Evolutionary conservation across 2,888 invertebrate species (phyloP), one percentile per base, ranked within the genome.

Genomic region (Belgica antarctica): DNA sequence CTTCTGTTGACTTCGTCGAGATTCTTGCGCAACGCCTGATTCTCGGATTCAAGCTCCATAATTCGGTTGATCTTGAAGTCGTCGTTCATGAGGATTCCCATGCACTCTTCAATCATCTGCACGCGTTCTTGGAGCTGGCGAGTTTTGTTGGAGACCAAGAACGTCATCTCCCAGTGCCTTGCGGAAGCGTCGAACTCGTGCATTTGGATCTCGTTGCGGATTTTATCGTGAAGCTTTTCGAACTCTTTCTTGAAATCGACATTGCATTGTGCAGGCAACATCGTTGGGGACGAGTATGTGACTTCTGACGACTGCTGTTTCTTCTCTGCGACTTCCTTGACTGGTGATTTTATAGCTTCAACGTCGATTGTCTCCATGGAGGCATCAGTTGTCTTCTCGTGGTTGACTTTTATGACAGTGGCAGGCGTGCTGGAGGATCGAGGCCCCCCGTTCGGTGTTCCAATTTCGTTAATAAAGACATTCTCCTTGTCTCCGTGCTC

Each of bases 21-120:
- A 22, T 57, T 28, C 2, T 4, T 4, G n/a, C 52, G 28, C 1
- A 68, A 17, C 15, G 52, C 34, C n/a, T 28, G 31, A 31, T 68
- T 68, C 57, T 68, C 68, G 15, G 12, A 31, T 34, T 68, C 19
- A 8, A 68, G 12, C 15, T 57, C 57, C 19, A 57, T 22, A 8
- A 68, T 57, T 19, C 31, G 57, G 24, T 57, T 28, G 28, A 68
- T 68, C 24, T 68, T 68, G 15, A 31, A 27, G 52, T 68, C 68
- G 24, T 68, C 68, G 10, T 34, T 57, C 22, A 68, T 17, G 8
- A 68, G 17, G 7, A 68, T 7, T 3, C 47, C 68, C 24, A 68
- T 27, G 12, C 46, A 57, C 1, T 68, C 22, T 10, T 68, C 68
- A 46, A 68, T 68, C 27, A 46, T 57, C 2, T 68, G 5, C 17